phyloP scores from a whole-genome alignment of 2,888 invertebrate species.

The Drosophila monieri region DNA sequence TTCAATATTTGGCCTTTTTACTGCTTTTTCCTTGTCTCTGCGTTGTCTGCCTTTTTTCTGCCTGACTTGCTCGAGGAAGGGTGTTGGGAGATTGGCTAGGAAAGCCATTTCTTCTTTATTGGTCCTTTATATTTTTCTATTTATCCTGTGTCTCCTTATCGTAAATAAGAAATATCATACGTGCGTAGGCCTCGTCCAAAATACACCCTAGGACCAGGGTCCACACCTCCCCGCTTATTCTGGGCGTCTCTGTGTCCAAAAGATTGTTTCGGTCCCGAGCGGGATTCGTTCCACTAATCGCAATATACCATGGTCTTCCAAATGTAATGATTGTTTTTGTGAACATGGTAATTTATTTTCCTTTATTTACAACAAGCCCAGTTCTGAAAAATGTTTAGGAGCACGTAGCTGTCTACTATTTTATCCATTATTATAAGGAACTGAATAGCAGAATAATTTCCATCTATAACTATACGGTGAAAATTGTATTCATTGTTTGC shows the following conservation, averaged over 20 bases:
- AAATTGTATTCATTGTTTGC: too few relatives aligned
- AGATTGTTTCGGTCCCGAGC: constrained; percentile 52
- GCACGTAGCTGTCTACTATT: too few relatives aligned
- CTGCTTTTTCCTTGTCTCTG: constrained; percentile 59
- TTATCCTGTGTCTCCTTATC: constrained; percentile 78
- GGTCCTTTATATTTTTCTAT: constrained; percentile 68
- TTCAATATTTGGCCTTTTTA: constrained; percentile 80
- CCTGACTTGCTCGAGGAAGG: constrained; percentile 57
- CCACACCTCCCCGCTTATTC: background rate
- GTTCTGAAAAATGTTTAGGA: background rate
- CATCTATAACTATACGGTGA: too few relatives aligned
- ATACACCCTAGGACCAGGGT: constrained; percentile 1
- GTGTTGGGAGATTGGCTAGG: constrained; percentile 10
- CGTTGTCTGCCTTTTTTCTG: constrained; percentile 75
- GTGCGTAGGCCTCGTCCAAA: constrained; percentile 58
- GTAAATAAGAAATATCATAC: constrained; percentile 81
- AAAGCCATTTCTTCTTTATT: constrained; percentile 46
- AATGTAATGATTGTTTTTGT: constrained; percentile 74
- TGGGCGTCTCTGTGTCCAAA: constrained; percentile 48
- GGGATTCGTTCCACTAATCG: constrained; percentile 50
- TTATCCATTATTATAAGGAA: too few relatives aligned
- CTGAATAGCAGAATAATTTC: too few relatives aligned
- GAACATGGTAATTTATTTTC: constrained; percentile 68
- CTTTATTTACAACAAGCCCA: constrained; percentile 54
- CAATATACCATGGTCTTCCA: constrained; percentile 56